Evolutionary conservation across 2,797 vertebrate species (phyloP), one percentile per base, ranked within the genome.

Genomic region (Platyrinchus mystaceus): DNA sequence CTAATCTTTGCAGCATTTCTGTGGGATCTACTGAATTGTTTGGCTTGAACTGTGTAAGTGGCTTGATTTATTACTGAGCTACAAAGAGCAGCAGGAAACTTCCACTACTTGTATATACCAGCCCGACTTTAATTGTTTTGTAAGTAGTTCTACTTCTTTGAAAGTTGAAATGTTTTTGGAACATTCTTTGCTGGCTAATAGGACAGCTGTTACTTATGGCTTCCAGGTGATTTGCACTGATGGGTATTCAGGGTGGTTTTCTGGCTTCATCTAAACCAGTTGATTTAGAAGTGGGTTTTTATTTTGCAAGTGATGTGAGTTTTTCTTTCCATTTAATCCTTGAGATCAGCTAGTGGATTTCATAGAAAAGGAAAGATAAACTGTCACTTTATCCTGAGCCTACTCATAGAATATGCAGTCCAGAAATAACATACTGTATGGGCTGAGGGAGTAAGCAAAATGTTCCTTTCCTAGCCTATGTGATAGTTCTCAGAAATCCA

Each of bases 401-500:
- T 66, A 15, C 76, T 59, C 7, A 16, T 12, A 70, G 90, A 59
- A 50, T 55, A 23, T 12, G 18, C 37, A 56, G 41, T 86, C 93
- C 94, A 96, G 95, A 77, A 95, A 94, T 67, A 96, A 93, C 76
- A 92, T 20, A 34, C 84, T 22, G 32, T 37, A 19, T 49, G 28
- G 63, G 52, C 49, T 36, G 60, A 47, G 27, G 67, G 59, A 75
- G 34, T 12, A 73, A 94, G 58, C 34, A 41, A 83, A 20, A 28
- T 63, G 79, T 93, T 91, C 52, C 74, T 95, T 90, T 82, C 63
- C 91, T 55, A 46, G n/a, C 47, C 47, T 23, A 59, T 79, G 89
- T 73, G 91, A 32, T 46, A 74, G 34, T 96, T 96, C 91, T 90
- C n/a, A 85, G 94, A 97, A 96, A 63, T 66, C 32, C 73, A 53